Evolutionary conservation across 2,888 invertebrate genomes (phyloP), one percentile per base, ranked within the genome.

Genomic region (Clanis bilineata): DNA sequence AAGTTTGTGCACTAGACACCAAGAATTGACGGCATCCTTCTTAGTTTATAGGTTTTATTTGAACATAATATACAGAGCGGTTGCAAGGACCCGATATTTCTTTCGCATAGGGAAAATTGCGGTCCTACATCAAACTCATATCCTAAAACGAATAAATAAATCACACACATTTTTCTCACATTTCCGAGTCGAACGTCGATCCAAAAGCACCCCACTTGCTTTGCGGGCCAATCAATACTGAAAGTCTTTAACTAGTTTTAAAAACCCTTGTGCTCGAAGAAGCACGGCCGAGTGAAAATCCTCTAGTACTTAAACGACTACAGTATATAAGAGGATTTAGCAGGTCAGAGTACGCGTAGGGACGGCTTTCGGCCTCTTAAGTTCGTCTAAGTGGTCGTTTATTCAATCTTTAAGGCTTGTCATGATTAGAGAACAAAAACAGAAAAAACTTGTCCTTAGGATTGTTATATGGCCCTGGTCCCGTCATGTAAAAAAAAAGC

Each of bases 311-410:
- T n/a, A 70, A 75, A 72, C 67, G 69, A 67, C 65, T 68, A 65
- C 67, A 64, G 71, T 69, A 71, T 70, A 66, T 79, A 75, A 73
- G 72, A 71, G 75, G 77, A 77, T 79, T 81, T 79, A 70, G 67
- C 74, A 74, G 77, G 74, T 73, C 76, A 76, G 55, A 64, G 76
- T 69, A 73, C 73, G 66, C 65, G 59, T 59, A 67, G 64, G 67
- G 65, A 60, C 36, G 15, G 15, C 70, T 64, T 68, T 68, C 73
- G 73, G 71, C 73, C 73, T 70, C 70, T 65, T 69, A 69, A 70
- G 71, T 70, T 65, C 67, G 65, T 67, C 64, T 64, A 63, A 71
- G 63, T 62, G 63, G 62, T 56, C 58, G 57, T 66, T 68, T 63
- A 59, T 64, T 56, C 62, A 58, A 55, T 60, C 54, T 62, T 61